A percentile compares a stretch with the other conserved stretches of the same genome.
These are phyloP conservation scores for Spheniscus humboldti DNA, from an alignment of 2,797 vertebrate species.

Conservation along the genomic window DNA sequence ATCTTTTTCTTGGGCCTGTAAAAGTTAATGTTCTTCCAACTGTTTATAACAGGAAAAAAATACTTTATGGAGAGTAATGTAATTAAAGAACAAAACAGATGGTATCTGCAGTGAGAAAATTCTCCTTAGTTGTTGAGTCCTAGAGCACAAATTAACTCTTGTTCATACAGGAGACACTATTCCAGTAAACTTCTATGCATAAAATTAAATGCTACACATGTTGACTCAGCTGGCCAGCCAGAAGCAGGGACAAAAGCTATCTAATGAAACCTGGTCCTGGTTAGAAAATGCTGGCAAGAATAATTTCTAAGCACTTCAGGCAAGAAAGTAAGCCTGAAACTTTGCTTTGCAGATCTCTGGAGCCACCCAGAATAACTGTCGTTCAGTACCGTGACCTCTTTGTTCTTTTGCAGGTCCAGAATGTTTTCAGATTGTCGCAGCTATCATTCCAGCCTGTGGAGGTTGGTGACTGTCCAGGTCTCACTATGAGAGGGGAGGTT, in stretches of 20 bases:
- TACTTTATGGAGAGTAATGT: neutral
- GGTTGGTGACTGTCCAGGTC: accelerated
- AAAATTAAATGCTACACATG: neutral
- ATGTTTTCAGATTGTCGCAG: neutral
- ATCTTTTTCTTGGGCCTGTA: neutral
- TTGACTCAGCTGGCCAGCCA: neutral
- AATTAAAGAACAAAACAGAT: conserved; percentile 42
- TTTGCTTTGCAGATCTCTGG: neutral
- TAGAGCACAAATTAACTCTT: neutral
- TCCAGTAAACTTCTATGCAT: neutral
- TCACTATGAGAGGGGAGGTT: accelerated
- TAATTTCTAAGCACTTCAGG: neutral
- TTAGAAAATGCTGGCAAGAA: neutral
- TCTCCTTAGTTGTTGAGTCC: neutral
- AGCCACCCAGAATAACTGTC: neutral
- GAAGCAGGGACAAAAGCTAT: neutral
- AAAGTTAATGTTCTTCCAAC: conserved; percentile 12
- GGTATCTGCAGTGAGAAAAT: neutral
- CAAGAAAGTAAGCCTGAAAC: neutral
- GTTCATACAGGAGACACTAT: neutral
- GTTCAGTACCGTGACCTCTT: neutral
- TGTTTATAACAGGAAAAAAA: neutral
- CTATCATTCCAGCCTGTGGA: neutral
- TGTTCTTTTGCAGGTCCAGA: neutral
- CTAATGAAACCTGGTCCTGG: neutral